Conservation (phyloP, 2,888 invertebrate genomes). For the Drosophila borealis region DNA sequence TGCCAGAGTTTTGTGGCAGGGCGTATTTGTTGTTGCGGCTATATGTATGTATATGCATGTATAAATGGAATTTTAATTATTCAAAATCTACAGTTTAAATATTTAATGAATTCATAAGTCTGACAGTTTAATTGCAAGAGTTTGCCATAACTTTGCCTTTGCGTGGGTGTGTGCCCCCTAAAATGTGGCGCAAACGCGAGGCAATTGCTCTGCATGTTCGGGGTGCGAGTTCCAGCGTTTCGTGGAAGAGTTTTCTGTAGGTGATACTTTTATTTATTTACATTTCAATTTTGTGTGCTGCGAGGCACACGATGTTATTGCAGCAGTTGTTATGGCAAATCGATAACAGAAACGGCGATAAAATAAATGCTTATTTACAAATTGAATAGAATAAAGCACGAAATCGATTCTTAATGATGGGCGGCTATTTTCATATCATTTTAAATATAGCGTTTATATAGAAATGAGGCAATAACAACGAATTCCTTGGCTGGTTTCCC, state of each 20-base stretch:
- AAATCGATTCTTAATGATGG: neutral
- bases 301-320: constrained; percentile 1
- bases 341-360: constrained; percentile 5
- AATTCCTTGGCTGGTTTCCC: no score
- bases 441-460: no score
- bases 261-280: constrained; percentile 62
- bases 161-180: neutral
- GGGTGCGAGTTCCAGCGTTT: neutral
- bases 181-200: constrained; percentile 20
- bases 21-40: constrained; percentile 19
- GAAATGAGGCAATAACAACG: no score
- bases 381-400: neutral
- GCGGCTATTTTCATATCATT: no score
- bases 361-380: constrained; percentile 2
- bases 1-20: constrained; percentile 53
- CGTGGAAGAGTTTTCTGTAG: constrained; percentile 2
- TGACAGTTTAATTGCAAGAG: constrained; percentile 80
- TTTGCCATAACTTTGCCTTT: constrained; percentile 65
- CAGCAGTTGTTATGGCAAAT: constrained; percentile 4
- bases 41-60: constrained; percentile 14
- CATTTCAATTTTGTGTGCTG: constrained; percentile 44
- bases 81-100: constrained; percentile 80
- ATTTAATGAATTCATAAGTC: constrained; percentile 81
- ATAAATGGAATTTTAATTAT: constrained; percentile 80
- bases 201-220: constrained; percentile 5